Conservation (phyloP, 2,888 invertebrate species). For the Matsumyia berberina region DNA sequence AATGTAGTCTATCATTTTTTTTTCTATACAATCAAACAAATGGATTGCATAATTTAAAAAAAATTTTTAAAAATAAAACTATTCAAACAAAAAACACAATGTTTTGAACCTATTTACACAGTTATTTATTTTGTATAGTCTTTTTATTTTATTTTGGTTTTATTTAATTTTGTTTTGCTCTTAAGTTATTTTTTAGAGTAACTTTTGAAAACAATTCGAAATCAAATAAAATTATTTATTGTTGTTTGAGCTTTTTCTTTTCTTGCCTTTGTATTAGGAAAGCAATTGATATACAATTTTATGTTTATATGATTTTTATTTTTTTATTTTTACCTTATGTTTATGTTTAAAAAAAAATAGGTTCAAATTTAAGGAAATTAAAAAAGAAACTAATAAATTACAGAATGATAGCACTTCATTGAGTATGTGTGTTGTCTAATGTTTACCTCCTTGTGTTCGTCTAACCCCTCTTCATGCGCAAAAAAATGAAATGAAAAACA, state of each 20-base stretch:
- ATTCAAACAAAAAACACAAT: slow-evolving; percentile 53
- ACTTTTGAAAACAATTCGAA: slow-evolving; percentile 6
- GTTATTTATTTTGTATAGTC: slow-evolving; percentile 35
- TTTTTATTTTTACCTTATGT: slow-evolving; percentile 33
- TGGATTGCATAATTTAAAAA: slow-evolving; percentile 39
- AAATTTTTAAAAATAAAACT: slow-evolving; percentile 30
- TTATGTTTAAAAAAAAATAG: slow-evolving; percentile 78
- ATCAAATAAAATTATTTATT: slow-evolving; percentile 65
- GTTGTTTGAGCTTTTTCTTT: slow-evolving; percentile 79
- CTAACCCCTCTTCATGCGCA: slow-evolving; percentile 86
- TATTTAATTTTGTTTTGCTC: slow-evolving; percentile 11
- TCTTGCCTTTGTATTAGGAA: slow-evolving; percentile 77
- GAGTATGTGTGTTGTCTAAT: slow-evolving; percentile 94
- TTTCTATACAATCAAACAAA: slow-evolving; percentile 51
- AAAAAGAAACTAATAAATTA: slow-evolving; percentile 77
- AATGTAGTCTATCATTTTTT: slow-evolving; percentile 84
- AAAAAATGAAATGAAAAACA: slow-evolving; percentile 77
- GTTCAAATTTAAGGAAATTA: slow-evolving; percentile 80
- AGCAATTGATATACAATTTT: slow-evolving; percentile 57
- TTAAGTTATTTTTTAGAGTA: slow-evolving; percentile 20
- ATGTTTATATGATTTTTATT: slow-evolving; percentile 42
- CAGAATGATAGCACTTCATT: slow-evolving; percentile 84
- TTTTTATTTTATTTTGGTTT: slow-evolving; percentile 2
- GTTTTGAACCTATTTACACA: slow-evolving; percentile 75
- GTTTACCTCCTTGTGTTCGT: slow-evolving; percentile 95